A percentile compares a stretch with the other conserved stretches of the same genome.
Conservation (phyloP, 2,797 vertebrate species). For the Rallus crepitans region DNA sequence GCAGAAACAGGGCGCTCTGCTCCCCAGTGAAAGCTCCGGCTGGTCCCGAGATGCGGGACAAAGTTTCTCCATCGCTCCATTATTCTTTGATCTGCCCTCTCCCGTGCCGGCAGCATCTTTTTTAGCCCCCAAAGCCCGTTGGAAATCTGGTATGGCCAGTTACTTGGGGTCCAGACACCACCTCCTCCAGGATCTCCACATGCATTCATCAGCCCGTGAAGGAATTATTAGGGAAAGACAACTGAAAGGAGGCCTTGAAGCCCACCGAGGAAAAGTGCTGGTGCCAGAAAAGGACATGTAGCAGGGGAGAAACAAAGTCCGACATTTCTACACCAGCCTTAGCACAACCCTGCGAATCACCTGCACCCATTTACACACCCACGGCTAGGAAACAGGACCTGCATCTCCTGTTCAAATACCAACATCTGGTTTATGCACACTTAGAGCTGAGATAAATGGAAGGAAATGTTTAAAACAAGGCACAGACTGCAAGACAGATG, state of each 20-base stretch:
- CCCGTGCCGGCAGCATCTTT: neutral
- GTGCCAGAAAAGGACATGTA: neutral
- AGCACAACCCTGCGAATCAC: neutral
- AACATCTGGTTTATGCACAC: neutral
- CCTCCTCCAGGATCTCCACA: neutral
- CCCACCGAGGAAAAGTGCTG: neutral
- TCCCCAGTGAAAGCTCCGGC: neutral
- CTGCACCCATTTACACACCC: neutral
- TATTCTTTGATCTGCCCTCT: neutral
- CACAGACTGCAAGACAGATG: neutral
- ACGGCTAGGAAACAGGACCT: neutral
- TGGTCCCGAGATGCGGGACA: neutral
- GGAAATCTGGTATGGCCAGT: neutral
- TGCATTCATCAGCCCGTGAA: neutral
- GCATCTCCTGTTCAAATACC: neutral
- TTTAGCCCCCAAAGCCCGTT: neutral
- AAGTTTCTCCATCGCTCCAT: neutral
- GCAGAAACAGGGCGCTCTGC: neutral
- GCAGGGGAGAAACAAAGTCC: neutral
- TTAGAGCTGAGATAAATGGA: neutral
- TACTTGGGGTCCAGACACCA: neutral
- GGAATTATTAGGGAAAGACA: neutral
- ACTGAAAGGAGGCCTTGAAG: neutral
- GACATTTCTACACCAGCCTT: neutral
- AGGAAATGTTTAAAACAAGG: constrained; percentile 12